Conservation (phyloP, 2,888 invertebrate species). For the Pterostichus madidus region DNA sequence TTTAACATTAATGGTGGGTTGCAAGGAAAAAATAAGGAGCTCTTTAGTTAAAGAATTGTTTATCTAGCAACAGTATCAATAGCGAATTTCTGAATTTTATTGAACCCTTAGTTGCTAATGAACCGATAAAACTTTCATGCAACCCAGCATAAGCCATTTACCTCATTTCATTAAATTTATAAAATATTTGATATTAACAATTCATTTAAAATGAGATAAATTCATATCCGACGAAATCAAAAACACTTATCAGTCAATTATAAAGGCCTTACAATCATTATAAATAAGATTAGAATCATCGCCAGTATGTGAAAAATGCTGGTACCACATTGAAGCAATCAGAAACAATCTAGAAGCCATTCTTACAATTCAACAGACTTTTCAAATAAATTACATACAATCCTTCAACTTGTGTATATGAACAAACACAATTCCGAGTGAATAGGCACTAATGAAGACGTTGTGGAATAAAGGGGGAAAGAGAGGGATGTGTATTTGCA, state of each 20-base stretch:
- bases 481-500: not conserved
- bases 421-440: not conserved
- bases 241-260: conserved; percentile 20
- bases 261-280: not conserved
- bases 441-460: conserved; percentile 11
- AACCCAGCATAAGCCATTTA: no score
- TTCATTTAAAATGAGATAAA: not conserved
- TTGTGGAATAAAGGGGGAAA: not conserved
- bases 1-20: no score
- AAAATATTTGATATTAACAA: no score
- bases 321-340: conserved; percentile 7
- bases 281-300: conserved; percentile 11
- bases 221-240: not conserved
- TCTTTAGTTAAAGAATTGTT: no score
- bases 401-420: not conserved
- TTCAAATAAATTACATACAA: not conserved
- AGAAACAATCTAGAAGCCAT: not conserved
- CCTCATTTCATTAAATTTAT: no score
- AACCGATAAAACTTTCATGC: no score
- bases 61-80: no score
- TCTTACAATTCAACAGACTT: conserved; percentile 2
- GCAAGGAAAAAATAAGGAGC: no score
- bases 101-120: no score
- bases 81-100: no score
- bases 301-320: not conserved